A percentile compares a stretch with the other conserved stretches of the same genome.
phyloP scores from a whole-genome alignment of 2,797 vertebrate genomes.

The Parotocinclus haroldoi region DNA sequence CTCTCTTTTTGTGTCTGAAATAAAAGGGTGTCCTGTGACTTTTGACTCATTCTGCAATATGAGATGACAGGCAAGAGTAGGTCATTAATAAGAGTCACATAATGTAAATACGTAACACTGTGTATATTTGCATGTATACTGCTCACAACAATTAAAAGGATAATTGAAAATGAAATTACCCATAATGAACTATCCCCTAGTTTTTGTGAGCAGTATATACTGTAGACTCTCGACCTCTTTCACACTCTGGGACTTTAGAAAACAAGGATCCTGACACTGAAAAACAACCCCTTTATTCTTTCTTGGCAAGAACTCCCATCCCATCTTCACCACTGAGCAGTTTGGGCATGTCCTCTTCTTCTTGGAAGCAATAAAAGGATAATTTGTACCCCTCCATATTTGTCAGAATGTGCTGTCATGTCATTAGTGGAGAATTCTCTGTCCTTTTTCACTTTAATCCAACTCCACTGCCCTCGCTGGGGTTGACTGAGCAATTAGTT shows the following conservation, averaged over 20 bases:
- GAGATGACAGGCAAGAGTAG: too few species aligned
- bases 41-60: too few species aligned
- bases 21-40: too few species aligned
- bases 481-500: constrained; percentile 55
- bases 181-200: too few species aligned
- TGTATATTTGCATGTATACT: too few species aligned
- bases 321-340: constrained; percentile 44
- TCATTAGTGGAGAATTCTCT: constrained; percentile 63
- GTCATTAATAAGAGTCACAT: too few species aligned
- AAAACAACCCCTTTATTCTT: constrained; percentile 51
- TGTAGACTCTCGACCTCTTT: constrained; percentile 9
- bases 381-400: constrained; percentile 70
- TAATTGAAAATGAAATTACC: too few species aligned
- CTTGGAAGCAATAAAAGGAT: constrained; percentile 67
- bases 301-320: constrained; percentile 48
- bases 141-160: too few species aligned
- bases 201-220: too few species aligned
- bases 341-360: constrained; percentile 61
- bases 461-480: constrained; percentile 57
- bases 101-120: too few species aligned
- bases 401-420: constrained; percentile 62
- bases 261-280: constrained; percentile 43
- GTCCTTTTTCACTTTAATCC: constrained; percentile 65
- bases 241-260: constrained; percentile 16
- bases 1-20: too few species aligned